phyloP scores from a whole-genome alignment of 2,113 vertebrate genomes.

The Lamprotornis superbus region DNA sequence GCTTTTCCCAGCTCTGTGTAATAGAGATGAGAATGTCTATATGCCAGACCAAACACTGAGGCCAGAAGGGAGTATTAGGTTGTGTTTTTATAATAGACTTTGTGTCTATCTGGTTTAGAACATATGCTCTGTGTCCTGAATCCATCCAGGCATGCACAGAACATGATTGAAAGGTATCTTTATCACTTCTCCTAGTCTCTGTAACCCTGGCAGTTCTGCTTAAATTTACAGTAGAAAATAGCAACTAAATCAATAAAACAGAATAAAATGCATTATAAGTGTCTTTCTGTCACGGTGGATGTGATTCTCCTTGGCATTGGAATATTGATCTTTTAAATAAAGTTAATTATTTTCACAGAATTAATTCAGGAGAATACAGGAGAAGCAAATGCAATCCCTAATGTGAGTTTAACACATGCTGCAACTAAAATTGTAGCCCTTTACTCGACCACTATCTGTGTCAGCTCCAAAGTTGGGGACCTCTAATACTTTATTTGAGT shows the following conservation, averaged over 20 bases:
- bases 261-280: not conserved
- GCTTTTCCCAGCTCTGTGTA: not conserved
- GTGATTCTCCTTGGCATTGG: not conserved
- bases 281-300: not conserved
- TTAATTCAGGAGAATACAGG: not conserved
- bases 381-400: not conserved
- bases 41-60: not conserved
- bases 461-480: not conserved
- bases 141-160: not conserved
- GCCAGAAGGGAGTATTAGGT: not conserved
- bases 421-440: not conserved
- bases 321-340: not conserved
- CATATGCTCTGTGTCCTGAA: not conserved
- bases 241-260: not conserved
- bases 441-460: not conserved
- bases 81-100: not conserved
- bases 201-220: not conserved
- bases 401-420: not conserved
- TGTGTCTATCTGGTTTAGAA: not conserved
- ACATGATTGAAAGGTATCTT: conserved; percentile 20
- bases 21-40: not conserved
- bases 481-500: not conserved
- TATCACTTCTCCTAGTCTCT: not conserved
- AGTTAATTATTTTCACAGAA: not conserved
- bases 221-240: conserved; percentile 40